Percentiles rank a stretch among this genome's conserved stretches.
Conservation (phyloP, 2,797 vertebrate species). For the Halcyon leucocephala region DNA sequence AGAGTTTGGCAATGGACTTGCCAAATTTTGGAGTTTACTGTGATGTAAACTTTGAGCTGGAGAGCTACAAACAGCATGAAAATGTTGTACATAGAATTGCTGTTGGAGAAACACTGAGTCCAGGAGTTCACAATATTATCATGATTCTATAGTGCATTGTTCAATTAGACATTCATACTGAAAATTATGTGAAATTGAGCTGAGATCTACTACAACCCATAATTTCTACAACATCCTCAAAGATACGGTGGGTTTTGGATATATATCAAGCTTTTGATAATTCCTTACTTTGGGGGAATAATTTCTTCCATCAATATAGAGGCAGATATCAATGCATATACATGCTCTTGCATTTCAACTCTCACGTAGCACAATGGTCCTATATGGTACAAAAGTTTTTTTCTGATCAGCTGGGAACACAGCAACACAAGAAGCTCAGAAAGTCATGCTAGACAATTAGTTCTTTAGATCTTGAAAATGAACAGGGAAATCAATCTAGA, state of each 20-base stretch:
- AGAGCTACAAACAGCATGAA: neutral
- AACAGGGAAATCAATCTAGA: neutral
- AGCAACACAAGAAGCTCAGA: neutral
- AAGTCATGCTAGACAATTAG: neutral
- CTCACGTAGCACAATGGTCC: neutral
- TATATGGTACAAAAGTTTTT: neutral
- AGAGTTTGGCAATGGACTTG: neutral
- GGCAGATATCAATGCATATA: neutral
- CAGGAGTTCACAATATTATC: neutral
- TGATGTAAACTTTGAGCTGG: neutral
- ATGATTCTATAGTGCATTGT: neutral
- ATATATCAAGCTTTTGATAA: neutral
- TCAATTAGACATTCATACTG: neutral
- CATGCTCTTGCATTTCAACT: neutral
- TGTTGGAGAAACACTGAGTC: neutral
- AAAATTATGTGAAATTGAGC: neutral
- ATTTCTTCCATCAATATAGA: neutral
- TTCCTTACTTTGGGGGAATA: neutral
- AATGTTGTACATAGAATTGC: neutral
- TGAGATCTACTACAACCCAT: neutral
- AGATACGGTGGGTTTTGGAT: neutral
- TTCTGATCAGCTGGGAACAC: neutral
- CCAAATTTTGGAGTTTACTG: neutral
- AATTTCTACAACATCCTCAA: neutral
- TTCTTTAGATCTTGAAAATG: neutral